Evolutionary conservation across 2,888 invertebrate genomes (phyloP), one percentile per base, ranked within the genome.

Genomic region (Scrobipalpa atriplicella): DNA sequence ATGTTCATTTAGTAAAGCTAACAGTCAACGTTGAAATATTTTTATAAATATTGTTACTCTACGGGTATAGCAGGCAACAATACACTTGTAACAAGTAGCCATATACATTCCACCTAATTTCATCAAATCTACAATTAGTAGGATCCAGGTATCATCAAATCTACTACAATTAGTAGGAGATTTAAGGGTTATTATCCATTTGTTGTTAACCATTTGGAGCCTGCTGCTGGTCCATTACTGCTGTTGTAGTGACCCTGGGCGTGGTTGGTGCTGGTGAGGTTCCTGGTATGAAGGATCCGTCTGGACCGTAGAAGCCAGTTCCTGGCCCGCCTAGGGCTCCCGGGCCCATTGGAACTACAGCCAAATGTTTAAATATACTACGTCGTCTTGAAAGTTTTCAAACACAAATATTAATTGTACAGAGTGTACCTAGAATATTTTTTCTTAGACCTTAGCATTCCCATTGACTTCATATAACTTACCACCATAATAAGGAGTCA

Each of bases 241-340:
- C 54, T 3, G 64, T 68, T 51, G 67, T 67, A 0, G 75, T 69
- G 11, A 70, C 68, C 21, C 71, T 39, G 18, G 43, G 61, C n/a
- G 36, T 51, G 8, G 58, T 16, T 41, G 58, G 36, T 7, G 64
- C 19, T 52, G 68, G 16, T 38, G 54, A 21, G 29, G 54, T 56
- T 62, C 62, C 66, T 10, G 71, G 66, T 52, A 70, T 65, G 66
- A 78, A 78, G 13, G 79, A 72, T 1, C 81, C 82, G n/a, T 82
- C 80, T 0, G 81, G 78, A 0, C 81, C 83, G 72, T 81, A 79
- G 74, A 79, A 80, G 1, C 81, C 83, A 1, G 79, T 78, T 1
- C 82, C 81, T 0, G 82, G 69, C 0, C 80, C 82, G n/a, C 81
- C 81, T 0, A 69, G 64, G 0, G 64, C 69, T 0, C 80, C 82